Evolutionary conservation across 92 coral and sea anemone genomes (phyloP).

Genomic region (Actinernus sp.): DNA sequence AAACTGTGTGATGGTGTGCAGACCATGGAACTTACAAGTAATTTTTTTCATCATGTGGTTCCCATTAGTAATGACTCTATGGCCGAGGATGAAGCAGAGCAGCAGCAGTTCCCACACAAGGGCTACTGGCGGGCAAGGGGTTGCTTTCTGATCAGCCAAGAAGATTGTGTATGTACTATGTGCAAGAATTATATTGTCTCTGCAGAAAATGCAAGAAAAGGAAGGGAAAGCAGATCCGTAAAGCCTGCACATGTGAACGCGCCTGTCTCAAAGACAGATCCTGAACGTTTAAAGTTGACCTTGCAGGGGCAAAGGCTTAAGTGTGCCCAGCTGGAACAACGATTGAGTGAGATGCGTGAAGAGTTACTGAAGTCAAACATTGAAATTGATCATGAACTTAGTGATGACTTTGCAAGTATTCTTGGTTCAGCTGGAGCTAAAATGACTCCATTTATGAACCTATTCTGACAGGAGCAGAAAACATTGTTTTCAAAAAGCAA

Average conservation of each 20-base stretch:
- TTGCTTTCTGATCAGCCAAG: constrained; percentile 2
- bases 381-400: constrained; percentile 39
- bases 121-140: constrained; percentile 18
- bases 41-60: constrained; percentile 64
- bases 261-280: constrained; percentile 54
- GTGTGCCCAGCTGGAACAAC: constrained; percentile 57
- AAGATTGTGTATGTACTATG: constrained; percentile 11
- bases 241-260: constrained; percentile 48
- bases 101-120: constrained; percentile 62
- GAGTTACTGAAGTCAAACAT: constrained; percentile 50
- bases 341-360: constrained; percentile 31
- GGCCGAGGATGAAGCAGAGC: constrained; percentile 19
- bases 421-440: constrained; percentile 20
- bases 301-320: constrained; percentile 53
- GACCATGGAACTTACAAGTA: constrained; percentile 22
- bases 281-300: constrained; percentile 60
- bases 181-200: constrained; percentile 8
- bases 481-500: constrained; percentile 32
- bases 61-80: constrained; percentile 41
- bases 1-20: constrained; percentile 41
- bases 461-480: constrained; percentile 69
- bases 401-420: constrained; percentile 36
- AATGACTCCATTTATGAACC: constrained; percentile 59
- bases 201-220: constrained; percentile 36
- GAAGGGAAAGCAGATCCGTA: constrained; percentile 37